Evolutionary conservation across 1,140 invertebrate species (phyloP).

Genomic region (Diprion similis): DNA sequence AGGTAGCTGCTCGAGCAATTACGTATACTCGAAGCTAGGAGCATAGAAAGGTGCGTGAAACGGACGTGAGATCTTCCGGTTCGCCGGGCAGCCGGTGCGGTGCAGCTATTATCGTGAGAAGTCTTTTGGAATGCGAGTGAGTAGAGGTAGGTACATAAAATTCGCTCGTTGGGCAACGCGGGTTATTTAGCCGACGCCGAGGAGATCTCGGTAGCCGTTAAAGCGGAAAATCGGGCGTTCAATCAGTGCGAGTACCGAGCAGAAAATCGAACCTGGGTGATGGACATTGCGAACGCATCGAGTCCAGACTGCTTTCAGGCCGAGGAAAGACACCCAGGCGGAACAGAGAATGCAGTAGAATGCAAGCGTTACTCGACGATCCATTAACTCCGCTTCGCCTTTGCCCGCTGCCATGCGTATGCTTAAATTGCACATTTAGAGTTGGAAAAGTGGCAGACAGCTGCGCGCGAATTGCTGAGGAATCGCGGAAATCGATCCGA

Average conservation of each 20-base stretch:
- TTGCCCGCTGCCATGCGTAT: too few species aligned
- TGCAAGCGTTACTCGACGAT: too few species aligned
- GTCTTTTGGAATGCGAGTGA: neutral
- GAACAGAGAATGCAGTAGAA: slow-evolving; percentile 1
- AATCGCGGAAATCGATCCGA: neutral
- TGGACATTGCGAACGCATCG: too few species aligned
- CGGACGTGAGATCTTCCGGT: slow-evolving; percentile 1
- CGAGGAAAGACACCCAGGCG: neutral
- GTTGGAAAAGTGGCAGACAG: too few species aligned
- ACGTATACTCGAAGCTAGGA: too few species aligned
- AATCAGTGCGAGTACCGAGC: neutral
- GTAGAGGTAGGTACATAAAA: slow-evolving; percentile 3
- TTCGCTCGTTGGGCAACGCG: slow-evolving; percentile 1
- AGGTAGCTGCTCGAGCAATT: too few species aligned
- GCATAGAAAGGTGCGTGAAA: neutral
- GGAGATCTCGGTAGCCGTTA: neutral
- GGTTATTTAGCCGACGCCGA: neutral
- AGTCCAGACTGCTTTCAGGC: too few species aligned
- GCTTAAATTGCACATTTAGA: too few species aligned
- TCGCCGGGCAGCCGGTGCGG: neutral
- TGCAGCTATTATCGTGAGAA: neutral
- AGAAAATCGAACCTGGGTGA: neutral
- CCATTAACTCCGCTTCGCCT: too few species aligned
- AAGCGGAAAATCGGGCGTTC: neutral
- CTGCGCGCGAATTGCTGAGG: too few species aligned